These are phyloP conservation scores for Diachasmimorpha longicaudata DNA, from an alignment of 1,140 invertebrate species.

Conservation along the genomic window DNA sequence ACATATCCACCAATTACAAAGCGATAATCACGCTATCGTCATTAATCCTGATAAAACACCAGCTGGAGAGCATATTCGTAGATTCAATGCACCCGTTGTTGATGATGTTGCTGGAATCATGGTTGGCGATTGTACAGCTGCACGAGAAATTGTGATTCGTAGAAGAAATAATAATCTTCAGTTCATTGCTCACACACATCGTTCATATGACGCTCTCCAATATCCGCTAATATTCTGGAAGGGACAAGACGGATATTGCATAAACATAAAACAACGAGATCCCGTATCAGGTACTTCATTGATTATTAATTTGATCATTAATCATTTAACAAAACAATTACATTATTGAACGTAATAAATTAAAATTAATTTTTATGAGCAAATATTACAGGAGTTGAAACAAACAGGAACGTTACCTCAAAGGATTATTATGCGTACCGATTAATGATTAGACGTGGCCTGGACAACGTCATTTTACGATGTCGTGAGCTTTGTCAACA, in stretches of 20 bases:
- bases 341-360: too few relatives aligned
- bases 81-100: constrained; percentile 11
- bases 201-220: constrained; percentile 33
- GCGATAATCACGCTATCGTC: too few relatives aligned
- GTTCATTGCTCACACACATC: constrained; percentile 8
- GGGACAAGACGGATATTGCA: constrained; percentile 53
- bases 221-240: constrained; percentile 47
- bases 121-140: too few relatives aligned
- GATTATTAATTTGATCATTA: too few relatives aligned
- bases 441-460: constrained; percentile 48
- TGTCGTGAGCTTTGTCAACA: constrained; percentile 41
- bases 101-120: constrained; percentile 8
- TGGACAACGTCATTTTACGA: constrained; percentile 23
- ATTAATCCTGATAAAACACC: constrained; percentile 19
- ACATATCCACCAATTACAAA: background rate
- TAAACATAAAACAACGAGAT: constrained; percentile 43
- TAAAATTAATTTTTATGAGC: too few relatives aligned
- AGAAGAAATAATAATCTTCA: constrained; percentile 3
- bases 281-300: too few relatives aligned
- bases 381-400: constrained; percentile 23
- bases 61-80: background rate
- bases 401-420: constrained; percentile 45
- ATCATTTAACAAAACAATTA: too few relatives aligned
- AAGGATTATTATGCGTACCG: constrained; percentile 52
- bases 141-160: background rate